Conservation (phyloP, 23 tunicate genomes). For the Trididemnum clinides region DNA sequence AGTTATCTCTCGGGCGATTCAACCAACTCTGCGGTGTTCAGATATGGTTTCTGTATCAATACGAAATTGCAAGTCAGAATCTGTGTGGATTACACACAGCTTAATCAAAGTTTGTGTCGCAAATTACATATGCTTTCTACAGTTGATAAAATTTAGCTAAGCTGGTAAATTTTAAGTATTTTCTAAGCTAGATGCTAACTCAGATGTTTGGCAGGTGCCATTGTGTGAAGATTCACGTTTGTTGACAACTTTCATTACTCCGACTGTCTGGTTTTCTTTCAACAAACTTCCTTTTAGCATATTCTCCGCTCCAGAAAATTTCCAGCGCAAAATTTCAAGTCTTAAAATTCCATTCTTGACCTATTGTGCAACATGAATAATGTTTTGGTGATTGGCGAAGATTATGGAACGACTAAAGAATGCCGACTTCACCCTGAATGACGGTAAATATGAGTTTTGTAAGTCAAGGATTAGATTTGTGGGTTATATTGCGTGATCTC, state of each 20-base stretch:
- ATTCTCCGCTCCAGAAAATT: constrained; percentile 23
- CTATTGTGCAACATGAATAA: background rate
- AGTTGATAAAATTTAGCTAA: constrained; percentile 24
- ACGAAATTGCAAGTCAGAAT: constrained; percentile 23
- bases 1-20: background rate
- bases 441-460: constrained; percentile 31
- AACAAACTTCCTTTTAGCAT: constrained; percentile 32
- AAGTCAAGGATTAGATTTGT: constrained; percentile 12
- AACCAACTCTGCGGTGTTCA: constrained; percentile 35
- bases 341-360: background rate
- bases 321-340: constrained; percentile 19
- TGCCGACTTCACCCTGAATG: constrained; percentile 27
- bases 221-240: background rate
- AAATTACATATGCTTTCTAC: constrained; percentile 23
- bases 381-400: no score
- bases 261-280: constrained; percentile 17
- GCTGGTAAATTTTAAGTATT: background rate
- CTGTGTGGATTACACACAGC: constrained; percentile 30
- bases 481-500: background rate
- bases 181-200: constrained; percentile 39
- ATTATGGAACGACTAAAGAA: background rate
- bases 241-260: constrained; percentile 15
- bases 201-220: constrained; percentile 32
- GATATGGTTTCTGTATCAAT: constrained; percentile 35
- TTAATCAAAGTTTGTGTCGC: background rate